phyloP scores from a whole-genome alignment of 1,140 invertebrate species.

The Augochlora pura region DNA sequence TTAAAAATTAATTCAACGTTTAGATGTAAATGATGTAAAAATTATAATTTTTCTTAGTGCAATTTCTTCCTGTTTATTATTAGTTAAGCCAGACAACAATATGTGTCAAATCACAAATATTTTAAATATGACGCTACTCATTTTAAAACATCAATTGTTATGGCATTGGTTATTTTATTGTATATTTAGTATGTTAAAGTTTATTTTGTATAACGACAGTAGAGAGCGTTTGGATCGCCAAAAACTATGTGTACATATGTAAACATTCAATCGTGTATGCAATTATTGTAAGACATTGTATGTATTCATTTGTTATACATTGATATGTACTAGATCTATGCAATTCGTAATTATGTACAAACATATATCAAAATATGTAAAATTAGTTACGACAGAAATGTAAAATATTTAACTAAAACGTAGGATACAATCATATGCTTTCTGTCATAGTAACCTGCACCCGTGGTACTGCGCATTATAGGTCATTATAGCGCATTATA shows the following conservation, averaged over 20 bases:
- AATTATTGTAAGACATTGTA: too few species aligned
- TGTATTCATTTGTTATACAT: background rate
- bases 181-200: background rate
- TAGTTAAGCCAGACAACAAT: background rate
- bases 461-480: too few species aligned
- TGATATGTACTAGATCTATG: background rate
- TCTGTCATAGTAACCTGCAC: constrained; percentile 1
- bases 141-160: background rate
- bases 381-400: too few species aligned
- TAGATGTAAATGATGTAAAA: background rate
- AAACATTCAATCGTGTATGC: too few species aligned
- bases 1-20: background rate
- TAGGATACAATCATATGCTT: background rate
- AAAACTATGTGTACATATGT: too few species aligned
- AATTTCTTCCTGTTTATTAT: background rate
- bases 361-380: too few species aligned
- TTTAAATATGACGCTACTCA: background rate
- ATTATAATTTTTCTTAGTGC: background rate
- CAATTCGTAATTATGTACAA: background rate
- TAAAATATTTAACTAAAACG: too few species aligned
- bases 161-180: background rate
- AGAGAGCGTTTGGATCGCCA: background rate
- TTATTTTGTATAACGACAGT: constrained; percentile 5
- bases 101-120: background rate
- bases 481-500: too few species aligned